phyloP scores from a whole-genome alignment of 2,888 invertebrate genomes.

The Malthinus flaveolus region DNA sequence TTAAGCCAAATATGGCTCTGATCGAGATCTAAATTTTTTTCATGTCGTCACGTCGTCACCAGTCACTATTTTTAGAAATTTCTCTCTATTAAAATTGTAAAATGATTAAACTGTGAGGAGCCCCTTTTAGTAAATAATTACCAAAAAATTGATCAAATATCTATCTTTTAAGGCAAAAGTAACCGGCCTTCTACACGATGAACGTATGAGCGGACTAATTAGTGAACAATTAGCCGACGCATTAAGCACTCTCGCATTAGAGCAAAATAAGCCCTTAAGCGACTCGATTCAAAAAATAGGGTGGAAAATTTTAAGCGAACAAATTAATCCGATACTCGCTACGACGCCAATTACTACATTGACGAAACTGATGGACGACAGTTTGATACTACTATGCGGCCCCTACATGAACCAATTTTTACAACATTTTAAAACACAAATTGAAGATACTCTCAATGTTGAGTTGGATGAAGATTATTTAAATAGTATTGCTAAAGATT shows the following conservation, averaged over 20 bases:
- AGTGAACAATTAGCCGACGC: conserved; percentile 12
- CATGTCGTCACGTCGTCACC: too few relatives aligned
- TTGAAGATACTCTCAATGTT: background rate
- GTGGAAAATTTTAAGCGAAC: background rate
- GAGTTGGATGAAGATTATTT: background rate
- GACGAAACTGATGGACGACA: too few relatives aligned
- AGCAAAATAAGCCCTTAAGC: conserved; percentile 4
- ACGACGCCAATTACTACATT: too few relatives aligned
- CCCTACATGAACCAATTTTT: background rate
- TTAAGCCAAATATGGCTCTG: too few relatives aligned
- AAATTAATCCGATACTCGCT: background rate
- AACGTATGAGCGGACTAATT: conserved; percentile 27
- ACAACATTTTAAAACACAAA: background rate
- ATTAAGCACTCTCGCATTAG: conserved; percentile 2
- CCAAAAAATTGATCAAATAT: too few relatives aligned
- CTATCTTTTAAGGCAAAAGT: conserved; percentile 17
- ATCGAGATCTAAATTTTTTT: too few relatives aligned
- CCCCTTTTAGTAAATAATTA: too few relatives aligned
- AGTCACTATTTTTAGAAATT: too few relatives aligned
- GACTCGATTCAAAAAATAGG: background rate
- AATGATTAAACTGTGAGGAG: too few relatives aligned
- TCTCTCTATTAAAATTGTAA: too few relatives aligned
- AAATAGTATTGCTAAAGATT: background rate
- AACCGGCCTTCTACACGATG: conserved; percentile 30
- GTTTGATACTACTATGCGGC: too few relatives aligned